A percentile compares a stretch with the other conserved stretches of the same genome.
Conservation (phyloP, 2,888 invertebrate species). For the Brachylomia viminalis region DNA sequence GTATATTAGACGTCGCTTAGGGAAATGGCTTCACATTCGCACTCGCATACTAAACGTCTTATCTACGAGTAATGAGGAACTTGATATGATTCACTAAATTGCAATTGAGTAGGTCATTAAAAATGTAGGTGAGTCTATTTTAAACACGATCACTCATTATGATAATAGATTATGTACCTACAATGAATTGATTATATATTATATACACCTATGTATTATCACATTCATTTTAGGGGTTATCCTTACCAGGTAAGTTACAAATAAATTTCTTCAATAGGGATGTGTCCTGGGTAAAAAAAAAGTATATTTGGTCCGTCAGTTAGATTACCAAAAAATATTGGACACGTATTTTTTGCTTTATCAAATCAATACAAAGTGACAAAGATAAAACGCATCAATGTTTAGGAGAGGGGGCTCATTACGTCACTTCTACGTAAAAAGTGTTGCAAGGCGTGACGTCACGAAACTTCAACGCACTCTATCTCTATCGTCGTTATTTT, state of each 20-base stretch:
- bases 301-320: too few species aligned
- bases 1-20: slow-evolving; percentile 50
- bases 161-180: not conserved
- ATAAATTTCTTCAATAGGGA: not conserved
- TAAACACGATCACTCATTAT: not conserved
- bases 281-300: too few species aligned
- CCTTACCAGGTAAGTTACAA: not conserved
- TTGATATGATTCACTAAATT: slow-evolving; percentile 25
- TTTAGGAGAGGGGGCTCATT: too few species aligned
- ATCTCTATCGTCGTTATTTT: too few species aligned
- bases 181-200: too few species aligned
- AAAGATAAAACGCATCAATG: too few species aligned
- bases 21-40: slow-evolving; percentile 58
- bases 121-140: slow-evolving; percentile 8
- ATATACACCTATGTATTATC: not conserved
- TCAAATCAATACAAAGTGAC: too few species aligned
- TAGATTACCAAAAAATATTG: too few species aligned
- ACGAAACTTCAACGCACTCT: too few species aligned
- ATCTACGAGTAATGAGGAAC: slow-evolving; percentile 40
- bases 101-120: not conserved
- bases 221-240: not conserved
- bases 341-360: too few species aligned
- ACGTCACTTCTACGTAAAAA: too few species aligned
- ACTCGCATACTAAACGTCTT: slow-evolving; percentile 48
- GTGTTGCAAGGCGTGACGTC: too few species aligned